Base-by-base conservation (phyloP, 2,888 invertebrate species). In the Chrysotoxum bicinctum region DNA sequence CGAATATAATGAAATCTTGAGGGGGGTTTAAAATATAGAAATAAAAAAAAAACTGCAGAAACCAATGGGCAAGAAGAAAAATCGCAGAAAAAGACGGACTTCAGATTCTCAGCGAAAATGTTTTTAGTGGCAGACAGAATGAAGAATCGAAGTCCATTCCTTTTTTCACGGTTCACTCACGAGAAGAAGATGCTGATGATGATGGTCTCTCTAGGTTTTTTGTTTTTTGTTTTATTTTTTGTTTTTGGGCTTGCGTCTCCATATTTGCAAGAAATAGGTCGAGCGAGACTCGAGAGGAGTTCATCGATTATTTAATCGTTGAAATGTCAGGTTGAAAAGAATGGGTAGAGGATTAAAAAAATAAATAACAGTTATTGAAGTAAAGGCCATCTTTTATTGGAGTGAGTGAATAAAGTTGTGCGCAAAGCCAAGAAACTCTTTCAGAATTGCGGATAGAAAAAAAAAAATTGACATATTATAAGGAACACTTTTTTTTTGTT, bases 121-220 rank as follows among this genome's bases (percentile, higher is more conserved):
- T 37, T 9, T 56, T 66, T 54, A 48, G 56, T 43, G 26, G 66
- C 56, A 58, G 62, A 68, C 64, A 60, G 73, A 73, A 73, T 79
- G 73, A 79, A 73, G 54, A 79, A 79, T 73, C 43, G 73, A 68
- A 79, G 52, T 19, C 50, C 79, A 50, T 73, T 79, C 48, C 37
- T 30, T 37, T 64, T 78, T 72, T 78, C 35, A 68, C 37, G 58
- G 58, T 68, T 48, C 35, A 50, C 68, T 76, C 58, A 56, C 58
- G 35, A 21, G 48, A 50, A 37, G 35, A 26, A 32, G 64, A 45
- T 45, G 70, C 23, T 48, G 64, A 62, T 54, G 43, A 43, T 74
- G 75, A 56, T 52, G 62, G 50, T 54, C 7, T 43, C 16, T 43
- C 43, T 8, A 16, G 43, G 40, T n/a, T 40, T 40, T 40, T n/a